Evolutionary conservation across 1,140 invertebrate species (phyloP), one percentile per base, ranked within the genome.

Genomic region (Philaenus spumarius): DNA sequence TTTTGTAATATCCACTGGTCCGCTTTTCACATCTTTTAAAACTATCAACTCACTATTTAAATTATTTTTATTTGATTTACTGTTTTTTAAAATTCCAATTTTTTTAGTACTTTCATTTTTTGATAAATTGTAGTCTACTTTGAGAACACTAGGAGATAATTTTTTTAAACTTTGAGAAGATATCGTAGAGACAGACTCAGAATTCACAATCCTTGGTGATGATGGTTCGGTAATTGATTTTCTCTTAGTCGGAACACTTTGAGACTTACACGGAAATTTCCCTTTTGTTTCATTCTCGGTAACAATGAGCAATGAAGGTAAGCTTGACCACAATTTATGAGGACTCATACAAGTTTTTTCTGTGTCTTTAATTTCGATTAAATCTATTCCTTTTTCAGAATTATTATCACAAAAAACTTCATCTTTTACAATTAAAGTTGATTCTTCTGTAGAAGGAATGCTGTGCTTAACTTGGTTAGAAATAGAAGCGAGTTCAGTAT

Each of bases 71-170:
- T 47, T 48, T 7, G 15, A 40, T 19, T 40, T 51, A 7, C 19
- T 45, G 6, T 35, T 48, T 37, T 35, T 55, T 22, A 45, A 34
- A 26, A 42, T 55, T 43, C 43, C 53, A 23, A 43, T 57, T 15
- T 14, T 57, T 19, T 30, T 17, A 12, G 24, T 19, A 20, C n/a
- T 26, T 22, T 55, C 43, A 15, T 47, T 60, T 24, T 55, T 26
- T 24, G 55, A 23, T 37, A 46, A 24, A 22, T 22, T 59, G 58
- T 71, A 70, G 59, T 72, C 69, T 5, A 72, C 59, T 63, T 68
- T 66, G 37, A 71, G 59, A 45, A 66, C 48, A 64, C 62, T 66
- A n/a, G 68, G 61, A 54, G 69, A 66, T 53, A 67, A 51, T 50
- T 68, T 68, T 30, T 60, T 66, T 67, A 20, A 48, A 62, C 23